Evolutionary conservation across 2,888 invertebrate species (phyloP).

Genomic region (Acronicta aceris): DNA sequence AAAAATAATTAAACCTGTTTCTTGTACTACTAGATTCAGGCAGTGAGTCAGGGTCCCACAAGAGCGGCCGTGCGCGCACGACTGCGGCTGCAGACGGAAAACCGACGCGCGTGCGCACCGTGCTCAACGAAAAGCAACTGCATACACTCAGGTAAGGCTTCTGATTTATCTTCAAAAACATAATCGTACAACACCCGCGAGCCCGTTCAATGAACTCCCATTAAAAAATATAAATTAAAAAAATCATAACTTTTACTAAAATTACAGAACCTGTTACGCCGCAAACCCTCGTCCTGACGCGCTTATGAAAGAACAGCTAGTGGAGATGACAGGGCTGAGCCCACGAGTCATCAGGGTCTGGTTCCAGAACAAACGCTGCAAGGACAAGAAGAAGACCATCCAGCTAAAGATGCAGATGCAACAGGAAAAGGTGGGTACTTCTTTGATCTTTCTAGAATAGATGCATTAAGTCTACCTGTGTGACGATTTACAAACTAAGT

Average conservation of each 20-base stretch:
- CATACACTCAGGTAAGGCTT: slow-evolving; percentile 94
- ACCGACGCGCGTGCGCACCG: slow-evolving; percentile 99
- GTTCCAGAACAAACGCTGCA: slow-evolving; percentile 99
- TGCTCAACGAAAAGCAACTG: slow-evolving; percentile 99
- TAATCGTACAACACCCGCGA: too few relatives aligned
- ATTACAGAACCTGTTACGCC: slow-evolving; percentile 96
- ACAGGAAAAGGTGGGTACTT: slow-evolving; percentile 96
- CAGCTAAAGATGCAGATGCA: slow-evolving; percentile 99
- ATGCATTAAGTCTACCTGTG: too few relatives aligned
- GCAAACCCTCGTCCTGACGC: slow-evolving; percentile 99
- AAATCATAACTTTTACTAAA: too few relatives aligned
- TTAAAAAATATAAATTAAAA: too few relatives aligned
- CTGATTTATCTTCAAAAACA: too few relatives aligned
- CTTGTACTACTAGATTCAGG: slow-evolving; percentile 92
- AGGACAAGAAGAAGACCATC: slow-evolving; percentile 99
- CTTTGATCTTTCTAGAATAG: not conserved
- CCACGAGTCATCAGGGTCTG: slow-evolving; percentile 99
- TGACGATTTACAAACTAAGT: too few relatives aligned
- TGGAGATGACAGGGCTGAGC: slow-evolving; percentile 99
- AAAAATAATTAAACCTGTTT: not conserved
- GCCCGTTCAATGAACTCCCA: too few relatives aligned
- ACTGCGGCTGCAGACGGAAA: slow-evolving; percentile 94
- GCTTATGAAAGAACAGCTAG: slow-evolving; percentile 99
- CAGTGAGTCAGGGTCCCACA: slow-evolving; percentile 96
- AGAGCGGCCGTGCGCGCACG: slow-evolving; percentile 91